Evolutionary conservation across 1,140 invertebrate species (phyloP), one percentile per base, ranked within the genome.

Genomic region (Patella vulgata): DNA sequence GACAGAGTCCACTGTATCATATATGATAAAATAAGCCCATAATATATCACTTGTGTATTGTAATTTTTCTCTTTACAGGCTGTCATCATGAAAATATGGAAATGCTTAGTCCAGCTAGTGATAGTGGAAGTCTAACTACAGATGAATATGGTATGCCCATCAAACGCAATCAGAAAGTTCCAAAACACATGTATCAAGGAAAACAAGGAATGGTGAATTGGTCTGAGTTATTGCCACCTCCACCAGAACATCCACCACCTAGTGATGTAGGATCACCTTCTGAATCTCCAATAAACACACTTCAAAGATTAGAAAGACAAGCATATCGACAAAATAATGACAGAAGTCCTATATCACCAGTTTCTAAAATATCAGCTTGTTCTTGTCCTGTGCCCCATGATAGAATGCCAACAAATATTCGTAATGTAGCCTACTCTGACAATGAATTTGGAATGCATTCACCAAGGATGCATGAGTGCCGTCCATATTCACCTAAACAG

Each of bases 191-290:
- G 28, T 55, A 55, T 14, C 62, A 54, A 58, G 66, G 67, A 25
- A 79, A 78, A 63, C 75, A 75, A 59, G 62, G 74, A 2, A 82
- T 90, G 61, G 88, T 91, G 0, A 92, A 91, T 79, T 92, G 90
- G 90, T 89, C 88, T 19, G 91, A 92, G 50, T 62, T 82, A 42
- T 83, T 92, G 28, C 92, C 91, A 9, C 91, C 91, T 44, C 91
- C 92, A 1, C 92, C 91, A 0, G 90, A 92, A 68, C 90, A 92
- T 81, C 91, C 91, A 12, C 91, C 92, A 3, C 90, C 91, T 0
- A 79, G 74, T 53, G 81, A 83, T 36, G 68, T 74, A 33, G 80
- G 73, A 33, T 70, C 74, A 25, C 68, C 73, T 21, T 66, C 70
- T 21, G 75, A 77, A 42, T 79, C 68, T 27, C 77, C 71, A 9